Conservation (phyloP, 2,797 vertebrate genomes). For the Gallinago nigripennis region DNA sequence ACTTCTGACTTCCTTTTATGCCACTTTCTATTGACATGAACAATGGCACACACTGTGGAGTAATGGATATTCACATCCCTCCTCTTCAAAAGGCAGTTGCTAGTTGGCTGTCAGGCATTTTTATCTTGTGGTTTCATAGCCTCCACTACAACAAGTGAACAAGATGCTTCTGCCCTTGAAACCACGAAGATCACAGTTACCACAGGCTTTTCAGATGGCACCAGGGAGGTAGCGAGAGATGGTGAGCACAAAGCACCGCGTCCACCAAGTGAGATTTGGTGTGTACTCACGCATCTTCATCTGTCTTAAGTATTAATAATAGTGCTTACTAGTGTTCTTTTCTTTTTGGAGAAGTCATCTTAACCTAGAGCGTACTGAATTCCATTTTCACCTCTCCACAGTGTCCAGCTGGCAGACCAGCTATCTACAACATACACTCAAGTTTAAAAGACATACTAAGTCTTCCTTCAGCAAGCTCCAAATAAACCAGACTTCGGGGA, state of each 20-base stretch:
- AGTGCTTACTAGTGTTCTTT: neutral
- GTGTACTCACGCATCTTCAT: neutral
- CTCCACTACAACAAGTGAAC: neutral
- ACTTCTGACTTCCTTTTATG: neutral
- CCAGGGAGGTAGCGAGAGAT: neutral
- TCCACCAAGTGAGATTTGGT: neutral
- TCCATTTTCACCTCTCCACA: neutral
- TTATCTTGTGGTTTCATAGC: slow-evolving; percentile 16
- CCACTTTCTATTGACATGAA: neutral
- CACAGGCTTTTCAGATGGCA: neutral
- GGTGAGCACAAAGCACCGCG: neutral
- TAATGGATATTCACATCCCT: slow-evolving; percentile 39
- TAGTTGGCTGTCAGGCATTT: slow-evolving; percentile 5
- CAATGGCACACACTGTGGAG: neutral
- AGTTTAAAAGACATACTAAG: neutral
- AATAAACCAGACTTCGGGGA: neutral
- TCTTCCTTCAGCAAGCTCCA: neutral
- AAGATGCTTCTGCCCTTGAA: neutral
- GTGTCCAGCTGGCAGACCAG: neutral
- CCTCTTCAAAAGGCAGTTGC: neutral
- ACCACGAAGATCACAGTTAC: neutral
- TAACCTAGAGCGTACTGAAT: neutral
- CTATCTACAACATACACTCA: neutral
- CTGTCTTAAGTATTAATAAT: neutral
- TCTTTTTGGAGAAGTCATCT: neutral